Percentiles rank a stretch among this genome's conserved stretches.
Evolutionary conservation across 2,888 invertebrate species (phyloP).

Genomic region (Ophion ventricosus): DNA sequence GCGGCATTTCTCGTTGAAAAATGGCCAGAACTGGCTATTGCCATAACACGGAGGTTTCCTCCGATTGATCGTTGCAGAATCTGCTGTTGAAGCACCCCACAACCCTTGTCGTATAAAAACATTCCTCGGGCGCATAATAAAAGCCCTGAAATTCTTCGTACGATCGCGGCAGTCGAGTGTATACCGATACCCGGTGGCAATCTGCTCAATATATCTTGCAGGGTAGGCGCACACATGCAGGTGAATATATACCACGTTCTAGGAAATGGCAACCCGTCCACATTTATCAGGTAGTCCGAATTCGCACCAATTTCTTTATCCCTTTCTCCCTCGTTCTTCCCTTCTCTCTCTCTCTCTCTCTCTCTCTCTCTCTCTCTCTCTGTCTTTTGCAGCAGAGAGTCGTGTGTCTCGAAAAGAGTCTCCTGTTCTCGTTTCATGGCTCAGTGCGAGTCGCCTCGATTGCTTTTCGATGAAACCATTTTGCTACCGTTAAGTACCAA

Average conservation of each 20-base stretch:
- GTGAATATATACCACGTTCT: constrained; percentile 12
- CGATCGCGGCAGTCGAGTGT: neutral
- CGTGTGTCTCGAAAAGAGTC: constrained; percentile 36
- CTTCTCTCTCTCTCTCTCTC: constrained; percentile 12
- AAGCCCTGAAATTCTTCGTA: neutral
- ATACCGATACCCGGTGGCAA: neutral
- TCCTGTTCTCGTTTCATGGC: constrained; percentile 58
- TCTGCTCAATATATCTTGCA: neutral
- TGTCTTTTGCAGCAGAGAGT: constrained; percentile 36
- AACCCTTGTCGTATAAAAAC: neutral
- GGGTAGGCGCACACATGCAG: neutral
- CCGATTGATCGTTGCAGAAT: too few relatives aligned
- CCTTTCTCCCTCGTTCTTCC: constrained; percentile 11
- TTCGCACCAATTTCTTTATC: neutral
- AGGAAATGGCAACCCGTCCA: constrained; percentile 11
- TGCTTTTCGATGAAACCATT: constrained; percentile 60
- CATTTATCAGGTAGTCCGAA: constrained; percentile 32
- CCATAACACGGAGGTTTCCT: too few relatives aligned
- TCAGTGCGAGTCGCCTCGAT: constrained; percentile 54
- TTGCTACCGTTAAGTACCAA: constrained; percentile 42
- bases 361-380: constrained; percentile 3
- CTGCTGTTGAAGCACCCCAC: too few relatives aligned
- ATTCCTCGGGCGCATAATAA: neutral
- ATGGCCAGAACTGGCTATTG: too few relatives aligned
- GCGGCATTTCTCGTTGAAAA: too few relatives aligned